These are phyloP conservation scores for Peromyscus californicus DNA, from an alignment of 2,113 vertebrate species.

Conservation along the genomic window DNA sequence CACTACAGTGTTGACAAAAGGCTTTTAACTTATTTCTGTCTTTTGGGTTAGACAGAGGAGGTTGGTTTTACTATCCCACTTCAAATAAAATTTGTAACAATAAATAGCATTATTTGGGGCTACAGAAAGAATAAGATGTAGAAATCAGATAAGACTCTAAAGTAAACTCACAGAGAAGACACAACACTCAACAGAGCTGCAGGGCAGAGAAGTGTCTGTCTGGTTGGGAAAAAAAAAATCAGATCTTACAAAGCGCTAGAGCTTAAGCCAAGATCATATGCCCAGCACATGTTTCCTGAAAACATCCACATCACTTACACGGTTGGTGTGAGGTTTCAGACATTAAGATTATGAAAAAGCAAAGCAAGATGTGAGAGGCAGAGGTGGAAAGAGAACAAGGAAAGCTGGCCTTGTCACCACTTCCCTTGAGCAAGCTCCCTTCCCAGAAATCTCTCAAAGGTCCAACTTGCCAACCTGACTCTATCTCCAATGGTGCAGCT, in stretches of 20 bases:
- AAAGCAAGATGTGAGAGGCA: conserved; percentile 82
- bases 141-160: conserved; percentile 26
- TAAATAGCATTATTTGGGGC: not conserved
- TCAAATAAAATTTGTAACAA: not conserved
- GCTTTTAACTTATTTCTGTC: not conserved
- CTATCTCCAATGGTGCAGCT: conserved; percentile 57
- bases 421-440: conserved; percentile 38
- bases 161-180: conserved; percentile 60
- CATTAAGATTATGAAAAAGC: conserved; percentile 80
- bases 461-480: conserved; percentile 66
- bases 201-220: conserved; percentile 29
- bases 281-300: conserved; percentile 80
- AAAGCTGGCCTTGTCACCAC: conserved; percentile 70
- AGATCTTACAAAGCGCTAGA: conserved; percentile 52
- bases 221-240: conserved; percentile 58
- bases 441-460: conserved; percentile 63
- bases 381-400: conserved; percentile 84
- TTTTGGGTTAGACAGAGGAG: not conserved
- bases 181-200: not conserved
- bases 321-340: conserved; percentile 80
- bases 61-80: not conserved
- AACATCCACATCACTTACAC: conserved; percentile 73
- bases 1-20: conserved; percentile 1
- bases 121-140: conserved; percentile 31
- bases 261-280: conserved; percentile 75